Evolutionary conservation across 2,888 invertebrate genomes (phyloP), one percentile per base, ranked within the genome.

Genomic region (Drosophila quinaria): DNA sequence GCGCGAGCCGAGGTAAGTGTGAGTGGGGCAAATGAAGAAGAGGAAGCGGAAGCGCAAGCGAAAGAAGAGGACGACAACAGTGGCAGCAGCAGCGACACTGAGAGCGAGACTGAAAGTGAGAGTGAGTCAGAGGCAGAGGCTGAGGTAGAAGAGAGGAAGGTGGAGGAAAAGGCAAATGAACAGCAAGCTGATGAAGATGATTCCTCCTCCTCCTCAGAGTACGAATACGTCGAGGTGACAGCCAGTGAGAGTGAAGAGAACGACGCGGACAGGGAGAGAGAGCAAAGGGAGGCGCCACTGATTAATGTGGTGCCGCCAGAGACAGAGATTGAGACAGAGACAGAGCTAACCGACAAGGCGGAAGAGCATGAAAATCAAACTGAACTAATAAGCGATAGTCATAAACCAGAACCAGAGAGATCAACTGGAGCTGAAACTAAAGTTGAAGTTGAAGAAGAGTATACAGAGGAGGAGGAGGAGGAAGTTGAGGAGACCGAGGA

Each of bases 1-100:
- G 95, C 96, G 81, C 95, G 95, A 91, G 94, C 95, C 92, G 96
- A 96, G 96, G 96, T 96, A 95, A 96, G 95, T 96, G 91, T 92
- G 90, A 90, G 87, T 91, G 91, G 90, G 78, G 78, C 90, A 85
- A 84, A 87, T 83, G 88, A 90, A 87, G 91, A 89, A 87, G 87
- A 39, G 60, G 60, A 39, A 5, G 49, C 25, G 8, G 29, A 29
- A 29, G 25, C n/a, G n/a, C n/a, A 25, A 0, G 25, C 0, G 4
- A 5, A 25, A 41, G 65, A 33, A 41, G 88, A 90, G 85, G 91
- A 89, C 86, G 62, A 33, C 61, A 82, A 72, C 50, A 78, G 71
- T 50, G 77, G 68, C 42, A 66, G 75, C 49, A 81, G 83, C 50
- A 70, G 77, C 10, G 78, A 69, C 8, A 68, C 52, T 19, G 83